Evolutionary conservation across 2,113 vertebrate genomes (phyloP).

Genomic region (Eclectus roratus): DNA sequence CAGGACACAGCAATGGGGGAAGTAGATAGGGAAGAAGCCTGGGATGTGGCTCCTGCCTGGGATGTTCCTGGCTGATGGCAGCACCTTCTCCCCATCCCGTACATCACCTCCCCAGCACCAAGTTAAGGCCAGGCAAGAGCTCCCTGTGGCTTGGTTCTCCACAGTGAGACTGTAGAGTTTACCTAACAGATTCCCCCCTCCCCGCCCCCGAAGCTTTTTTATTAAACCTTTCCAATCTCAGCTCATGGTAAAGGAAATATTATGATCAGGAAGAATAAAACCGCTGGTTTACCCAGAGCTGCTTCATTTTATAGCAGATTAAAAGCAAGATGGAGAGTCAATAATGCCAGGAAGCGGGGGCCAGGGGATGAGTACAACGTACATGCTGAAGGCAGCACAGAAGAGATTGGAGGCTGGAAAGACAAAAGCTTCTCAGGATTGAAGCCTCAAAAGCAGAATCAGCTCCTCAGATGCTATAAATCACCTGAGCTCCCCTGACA

Average conservation of each 20-base stretch:
- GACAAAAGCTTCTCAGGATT: neutral
- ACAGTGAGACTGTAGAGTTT: neutral
- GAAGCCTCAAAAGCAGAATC: slow-evolving; percentile 1
- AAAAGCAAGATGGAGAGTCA: neutral
- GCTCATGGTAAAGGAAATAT: neutral
- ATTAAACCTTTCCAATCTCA: slow-evolving; percentile 17
- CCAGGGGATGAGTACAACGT: neutral
- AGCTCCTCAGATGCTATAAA: neutral
- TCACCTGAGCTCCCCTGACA: neutral
- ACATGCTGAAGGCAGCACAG: neutral
- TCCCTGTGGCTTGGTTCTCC: neutral
- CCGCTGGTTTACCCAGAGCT: neutral
- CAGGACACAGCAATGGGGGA: neutral
- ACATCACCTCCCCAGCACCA: rapidly evolving
- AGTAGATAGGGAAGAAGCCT: neutral
- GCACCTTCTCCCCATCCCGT: neutral
- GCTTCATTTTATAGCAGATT: slow-evolving; percentile 28
- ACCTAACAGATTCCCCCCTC: neutral
- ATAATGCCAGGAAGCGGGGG: neutral
- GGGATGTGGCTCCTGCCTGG: neutral
- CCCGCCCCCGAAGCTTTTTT: neutral
- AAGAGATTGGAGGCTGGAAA: neutral
- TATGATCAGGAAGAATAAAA: neutral
- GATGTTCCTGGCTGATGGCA: neutral
- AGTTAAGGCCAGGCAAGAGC: neutral